These are phyloP conservation scores for Heliconius nattereri DNA, from an alignment of 1,140 invertebrate genomes.

Conservation along the genomic window DNA sequence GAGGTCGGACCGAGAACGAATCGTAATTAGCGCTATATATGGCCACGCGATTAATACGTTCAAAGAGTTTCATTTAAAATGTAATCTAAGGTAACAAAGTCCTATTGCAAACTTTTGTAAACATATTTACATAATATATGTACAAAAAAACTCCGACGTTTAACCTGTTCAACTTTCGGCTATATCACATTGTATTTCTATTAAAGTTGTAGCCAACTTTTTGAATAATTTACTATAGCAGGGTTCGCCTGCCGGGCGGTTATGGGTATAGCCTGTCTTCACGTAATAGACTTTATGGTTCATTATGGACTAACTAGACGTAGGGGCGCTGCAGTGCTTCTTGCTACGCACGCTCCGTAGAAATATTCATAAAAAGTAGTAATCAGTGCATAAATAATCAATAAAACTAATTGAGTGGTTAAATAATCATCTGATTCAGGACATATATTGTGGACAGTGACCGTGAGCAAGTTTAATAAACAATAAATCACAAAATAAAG, in stretches of 20 bases:
- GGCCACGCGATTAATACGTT: neutral
- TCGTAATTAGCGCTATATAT: too few relatives aligned
- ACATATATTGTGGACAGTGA: too few relatives aligned
- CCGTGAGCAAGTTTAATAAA: too few relatives aligned
- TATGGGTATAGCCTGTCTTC: neutral
- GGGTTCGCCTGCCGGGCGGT: neutral
- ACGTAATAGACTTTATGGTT: neutral
- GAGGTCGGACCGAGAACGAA: too few relatives aligned
- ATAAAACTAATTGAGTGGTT: too few relatives aligned
- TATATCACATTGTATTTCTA: slow-evolving; percentile 3
- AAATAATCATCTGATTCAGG: too few relatives aligned
- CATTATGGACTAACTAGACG: too few relatives aligned
- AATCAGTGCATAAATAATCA: too few relatives aligned
- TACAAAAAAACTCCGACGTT: neutral
- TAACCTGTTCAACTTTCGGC: neutral
- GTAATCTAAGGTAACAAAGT: neutral
- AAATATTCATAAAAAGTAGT: too few relatives aligned
- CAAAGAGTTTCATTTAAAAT: neutral
- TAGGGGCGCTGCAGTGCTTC: too few relatives aligned
- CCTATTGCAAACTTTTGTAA: neutral
- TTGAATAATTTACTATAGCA: neutral
- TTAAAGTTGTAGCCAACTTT: slow-evolving; percentile 3
- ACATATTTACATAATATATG: neutral
- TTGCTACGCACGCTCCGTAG: too few relatives aligned
- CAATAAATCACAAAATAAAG: too few relatives aligned